These are phyloP conservation scores for Eledona agricola DNA, from an alignment of 2,888 invertebrate species.

Conservation along the genomic window DNA sequence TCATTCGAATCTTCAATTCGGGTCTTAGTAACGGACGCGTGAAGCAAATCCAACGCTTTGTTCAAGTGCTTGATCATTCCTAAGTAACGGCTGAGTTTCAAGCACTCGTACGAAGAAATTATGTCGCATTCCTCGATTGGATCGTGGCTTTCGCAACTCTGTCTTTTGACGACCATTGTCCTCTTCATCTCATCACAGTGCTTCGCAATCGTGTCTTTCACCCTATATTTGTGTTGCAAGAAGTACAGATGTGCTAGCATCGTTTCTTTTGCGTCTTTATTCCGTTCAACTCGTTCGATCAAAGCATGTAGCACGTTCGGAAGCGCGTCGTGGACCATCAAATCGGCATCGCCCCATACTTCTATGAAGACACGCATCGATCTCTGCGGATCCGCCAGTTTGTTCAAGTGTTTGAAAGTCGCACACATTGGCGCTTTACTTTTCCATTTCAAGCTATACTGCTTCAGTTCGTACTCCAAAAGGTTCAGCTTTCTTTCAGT, in stretches of 20 bases:
- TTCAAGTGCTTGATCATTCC: conserved; percentile 18
- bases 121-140: conserved; percentile 25
- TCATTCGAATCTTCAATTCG: not conserved
- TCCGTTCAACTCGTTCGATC: conserved; percentile 5
- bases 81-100: conserved; percentile 15
- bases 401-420: conserved; percentile 4
- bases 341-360: conserved; percentile 19
- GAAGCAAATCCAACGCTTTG: conserved; percentile 15
- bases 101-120: conserved; percentile 21
- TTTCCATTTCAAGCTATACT: conserved; percentile 18
- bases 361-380: conserved; percentile 16
- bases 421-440: conserved; percentile 32
- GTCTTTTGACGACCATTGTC: conserved; percentile 1
- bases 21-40: not conserved
- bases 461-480: conserved; percentile 9
- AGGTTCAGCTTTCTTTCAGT: conserved; percentile 16
- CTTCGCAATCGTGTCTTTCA: conserved; percentile 6
- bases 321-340: conserved; percentile 14
- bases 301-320: conserved; percentile 5
- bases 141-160: not conserved
- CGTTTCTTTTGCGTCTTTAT: not conserved
- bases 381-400: conserved; percentile 2
- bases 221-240: conserved; percentile 20
- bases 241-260: conserved; percentile 24
- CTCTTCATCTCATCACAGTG: conserved; percentile 26